A percentile compares a stretch with the other conserved stretches of the same genome.
Evolutionary conservation across 2,888 invertebrate species (phyloP).

Genomic region (Germaria angustata): DNA sequence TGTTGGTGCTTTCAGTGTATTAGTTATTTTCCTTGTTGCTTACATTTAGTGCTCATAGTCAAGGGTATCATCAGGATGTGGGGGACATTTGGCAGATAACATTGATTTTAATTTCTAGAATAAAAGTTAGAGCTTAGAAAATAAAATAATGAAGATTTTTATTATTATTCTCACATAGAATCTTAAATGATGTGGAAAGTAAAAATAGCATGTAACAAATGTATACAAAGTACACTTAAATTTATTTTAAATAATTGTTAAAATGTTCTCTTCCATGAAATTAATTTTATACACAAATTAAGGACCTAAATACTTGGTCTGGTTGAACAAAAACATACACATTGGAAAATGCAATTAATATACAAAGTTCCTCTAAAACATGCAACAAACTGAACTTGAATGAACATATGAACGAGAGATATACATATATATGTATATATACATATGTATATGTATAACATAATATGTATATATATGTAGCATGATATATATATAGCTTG

Average conservation of each 20-base stretch:
- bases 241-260: not conserved
- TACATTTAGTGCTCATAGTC: conserved; percentile 1
- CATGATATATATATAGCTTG: not conserved
- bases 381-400: not conserved
- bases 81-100: not conserved
- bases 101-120: not conserved
- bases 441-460: too few species aligned
- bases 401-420: too few species aligned
- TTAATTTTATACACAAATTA: not conserved
- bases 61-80: conserved; percentile 20
- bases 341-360: not conserved
- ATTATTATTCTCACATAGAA: not conserved
- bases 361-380: not conserved
- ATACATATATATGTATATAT: too few species aligned
- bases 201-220: not conserved
- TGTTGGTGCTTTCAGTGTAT: not conserved
- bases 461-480: too few species aligned
- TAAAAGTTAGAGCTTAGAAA: conserved; percentile 8
- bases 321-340: not conserved
- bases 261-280: not conserved
- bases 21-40: not conserved
- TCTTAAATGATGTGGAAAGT: conserved; percentile 30
- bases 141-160: too few species aligned
- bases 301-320: not conserved
- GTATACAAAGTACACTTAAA: not conserved